A percentile compares a stretch with the other conserved stretches of the same genome.
These are phyloP conservation scores for Reinhardtius hippoglossoides DNA, from an alignment of 2,113 vertebrate genomes.

Conservation along the genomic window DNA sequence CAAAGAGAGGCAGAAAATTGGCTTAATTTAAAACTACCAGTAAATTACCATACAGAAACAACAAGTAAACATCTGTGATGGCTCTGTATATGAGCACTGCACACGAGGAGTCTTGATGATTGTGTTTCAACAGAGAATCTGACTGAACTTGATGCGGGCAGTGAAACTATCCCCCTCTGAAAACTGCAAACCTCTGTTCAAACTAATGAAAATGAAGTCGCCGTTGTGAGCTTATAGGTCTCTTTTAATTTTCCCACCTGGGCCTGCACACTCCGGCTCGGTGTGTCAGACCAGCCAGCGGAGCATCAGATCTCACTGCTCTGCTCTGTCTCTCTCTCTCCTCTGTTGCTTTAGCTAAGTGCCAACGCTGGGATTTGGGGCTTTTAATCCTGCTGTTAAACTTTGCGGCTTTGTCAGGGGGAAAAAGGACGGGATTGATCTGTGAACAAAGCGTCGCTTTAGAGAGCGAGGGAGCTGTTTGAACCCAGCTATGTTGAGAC, in stretches of 20 bases:
- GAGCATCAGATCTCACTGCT: conserved; percentile 63
- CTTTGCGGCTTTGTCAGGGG: conserved; percentile 80
- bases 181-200: neutral
- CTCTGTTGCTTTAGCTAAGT: conserved; percentile 82
- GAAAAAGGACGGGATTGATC: conserved; percentile 80
- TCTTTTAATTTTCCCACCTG: conserved; percentile 46
- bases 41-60: no score
- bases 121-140: conserved; percentile 13
- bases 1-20: no score
- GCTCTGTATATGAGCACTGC: no score
- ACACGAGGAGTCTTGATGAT: neutral
- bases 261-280: conserved; percentile 31
- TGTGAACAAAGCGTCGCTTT: conserved; percentile 85
- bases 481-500: conserved; percentile 84
- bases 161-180: conserved; percentile 2
- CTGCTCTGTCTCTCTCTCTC: conserved; percentile 37
- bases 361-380: conserved; percentile 79
- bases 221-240: conserved; percentile 3
- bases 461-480: conserved; percentile 83
- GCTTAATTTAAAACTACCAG: no score
- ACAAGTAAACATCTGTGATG: no score
- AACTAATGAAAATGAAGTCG: conserved; percentile 6
- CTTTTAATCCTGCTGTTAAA: conserved; percentile 87
- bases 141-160: neutral
- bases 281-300: conserved; percentile 50